These are phyloP conservation scores for Pemphigus obesinymphae DNA, from an alignment of 1,140 invertebrate genomes.

Conservation along the genomic window DNA sequence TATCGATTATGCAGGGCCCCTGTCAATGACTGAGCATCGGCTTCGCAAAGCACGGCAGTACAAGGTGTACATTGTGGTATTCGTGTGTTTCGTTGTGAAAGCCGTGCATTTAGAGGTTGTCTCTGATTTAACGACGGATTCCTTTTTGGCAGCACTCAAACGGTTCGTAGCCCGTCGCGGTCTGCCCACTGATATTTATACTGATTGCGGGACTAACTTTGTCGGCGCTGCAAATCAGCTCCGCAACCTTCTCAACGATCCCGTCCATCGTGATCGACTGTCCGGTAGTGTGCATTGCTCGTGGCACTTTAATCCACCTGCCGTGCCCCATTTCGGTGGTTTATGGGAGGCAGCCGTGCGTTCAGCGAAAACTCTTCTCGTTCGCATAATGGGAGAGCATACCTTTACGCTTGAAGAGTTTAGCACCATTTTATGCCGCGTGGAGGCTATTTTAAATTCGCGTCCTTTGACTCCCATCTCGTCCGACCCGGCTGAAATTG, in stretches of 20 bases:
- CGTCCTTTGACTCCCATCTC: constrained; percentile 44
- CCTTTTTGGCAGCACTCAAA: constrained; percentile 50
- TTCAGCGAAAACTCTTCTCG: not conserved
- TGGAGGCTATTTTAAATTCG: constrained; percentile 50
- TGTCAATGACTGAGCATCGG: constrained; percentile 47
- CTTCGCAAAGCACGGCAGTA: constrained; percentile 43
- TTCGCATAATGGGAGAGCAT: not conserved
- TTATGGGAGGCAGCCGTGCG: constrained; percentile 15
- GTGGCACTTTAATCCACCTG: constrained; percentile 23
- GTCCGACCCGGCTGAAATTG: not conserved
- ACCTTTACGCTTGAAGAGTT: constrained; percentile 44
- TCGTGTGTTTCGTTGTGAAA: constrained; percentile 51
- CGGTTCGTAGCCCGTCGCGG: constrained; percentile 51
- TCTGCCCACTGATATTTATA: constrained; percentile 46
- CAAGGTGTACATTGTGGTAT: constrained; percentile 52
- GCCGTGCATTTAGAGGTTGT: constrained; percentile 53
- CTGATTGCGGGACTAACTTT: constrained; percentile 51
- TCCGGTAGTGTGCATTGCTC: not conserved
- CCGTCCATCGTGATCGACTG: too few species aligned
- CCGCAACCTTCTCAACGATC: not conserved
- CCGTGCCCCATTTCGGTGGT: not conserved
- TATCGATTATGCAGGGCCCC: constrained; percentile 51
- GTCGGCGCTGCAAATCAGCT: not conserved
- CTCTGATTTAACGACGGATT: constrained; percentile 49
- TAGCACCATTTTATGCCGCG: constrained; percentile 46